Conservation (phyloP, 2,888 invertebrate genomes). For the Cylindroiulus punctatus region DNA sequence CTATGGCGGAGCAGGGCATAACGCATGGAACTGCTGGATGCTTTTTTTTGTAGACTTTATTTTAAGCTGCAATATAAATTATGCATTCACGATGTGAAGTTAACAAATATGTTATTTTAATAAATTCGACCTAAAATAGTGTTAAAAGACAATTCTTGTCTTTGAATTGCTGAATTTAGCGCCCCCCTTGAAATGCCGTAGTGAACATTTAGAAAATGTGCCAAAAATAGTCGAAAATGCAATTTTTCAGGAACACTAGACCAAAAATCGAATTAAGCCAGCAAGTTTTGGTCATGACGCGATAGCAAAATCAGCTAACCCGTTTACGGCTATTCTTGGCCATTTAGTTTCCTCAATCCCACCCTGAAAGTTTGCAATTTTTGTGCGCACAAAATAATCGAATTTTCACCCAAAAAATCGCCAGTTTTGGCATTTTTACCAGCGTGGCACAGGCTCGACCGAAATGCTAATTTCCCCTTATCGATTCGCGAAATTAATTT, state of each 20-base stretch:
- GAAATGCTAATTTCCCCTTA: conserved; percentile 13
- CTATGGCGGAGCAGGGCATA: too few species aligned
- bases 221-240: not conserved
- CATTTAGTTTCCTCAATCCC: not conserved
- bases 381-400: not conserved
- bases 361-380: not conserved
- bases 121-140: too few species aligned
- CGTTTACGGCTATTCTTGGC: not conserved
- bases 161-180: too few species aligned
- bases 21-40: too few species aligned
- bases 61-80: too few species aligned
- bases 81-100: too few species aligned
- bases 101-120: too few species aligned
- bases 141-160: too few species aligned
- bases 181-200: too few species aligned
- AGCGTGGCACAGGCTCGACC: not conserved
- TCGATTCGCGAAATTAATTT: conserved; percentile 24
- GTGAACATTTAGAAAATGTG: too few species aligned
- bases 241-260: not conserved
- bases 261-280: not conserved
- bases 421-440: not conserved
- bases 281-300: not conserved
- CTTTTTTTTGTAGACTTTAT: too few species aligned
- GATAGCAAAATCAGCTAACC: not conserved
- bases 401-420: not conserved